Evolutionary conservation across 2,797 vertebrate genomes (phyloP).

Genomic region (Semotilus atromaculatus): DNA sequence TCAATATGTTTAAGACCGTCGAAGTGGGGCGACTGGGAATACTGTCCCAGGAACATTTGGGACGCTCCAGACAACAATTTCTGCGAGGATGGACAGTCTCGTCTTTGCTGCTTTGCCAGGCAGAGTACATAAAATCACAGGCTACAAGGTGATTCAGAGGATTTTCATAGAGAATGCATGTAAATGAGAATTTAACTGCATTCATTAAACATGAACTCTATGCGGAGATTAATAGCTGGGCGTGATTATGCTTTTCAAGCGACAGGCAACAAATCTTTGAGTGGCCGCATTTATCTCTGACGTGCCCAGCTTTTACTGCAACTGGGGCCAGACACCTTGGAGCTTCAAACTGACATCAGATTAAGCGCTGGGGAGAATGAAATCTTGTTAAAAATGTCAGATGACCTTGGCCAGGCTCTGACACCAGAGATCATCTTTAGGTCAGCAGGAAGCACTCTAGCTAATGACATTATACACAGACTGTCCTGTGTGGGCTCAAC

Average conservation of each 20-base stretch:
- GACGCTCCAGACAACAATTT: background rate
- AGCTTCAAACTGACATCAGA: constrained; percentile 71
- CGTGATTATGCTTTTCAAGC: constrained; percentile 63
- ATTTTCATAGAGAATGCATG: constrained; percentile 66
- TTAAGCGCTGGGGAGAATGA: constrained; percentile 62
- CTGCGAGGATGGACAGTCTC: background rate
- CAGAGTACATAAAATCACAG: constrained; percentile 54
- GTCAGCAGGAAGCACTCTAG: constrained; percentile 79
- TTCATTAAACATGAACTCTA: constrained; percentile 68
- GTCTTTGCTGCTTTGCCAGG: constrained; percentile 52
- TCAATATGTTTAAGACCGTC: background rate
- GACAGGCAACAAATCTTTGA: constrained; percentile 71
- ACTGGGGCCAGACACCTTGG: constrained; percentile 69
- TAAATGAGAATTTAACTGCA: constrained; percentile 75
- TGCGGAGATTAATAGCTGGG: constrained; percentile 65
- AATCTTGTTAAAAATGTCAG: constrained; percentile 84
- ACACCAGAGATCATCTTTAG: constrained; percentile 77
- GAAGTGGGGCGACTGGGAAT: background rate
- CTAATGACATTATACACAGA: constrained; percentile 80
- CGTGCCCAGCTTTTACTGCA: constrained; percentile 60
- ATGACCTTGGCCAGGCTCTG: constrained; percentile 79
- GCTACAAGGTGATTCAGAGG: constrained; percentile 67
- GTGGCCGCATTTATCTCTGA: constrained; percentile 69
- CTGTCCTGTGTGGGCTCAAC: constrained; percentile 67
- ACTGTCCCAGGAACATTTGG: background rate